Conservation (phyloP, 2,888 invertebrate species). For the Ectemnius cavifrons region DNA sequence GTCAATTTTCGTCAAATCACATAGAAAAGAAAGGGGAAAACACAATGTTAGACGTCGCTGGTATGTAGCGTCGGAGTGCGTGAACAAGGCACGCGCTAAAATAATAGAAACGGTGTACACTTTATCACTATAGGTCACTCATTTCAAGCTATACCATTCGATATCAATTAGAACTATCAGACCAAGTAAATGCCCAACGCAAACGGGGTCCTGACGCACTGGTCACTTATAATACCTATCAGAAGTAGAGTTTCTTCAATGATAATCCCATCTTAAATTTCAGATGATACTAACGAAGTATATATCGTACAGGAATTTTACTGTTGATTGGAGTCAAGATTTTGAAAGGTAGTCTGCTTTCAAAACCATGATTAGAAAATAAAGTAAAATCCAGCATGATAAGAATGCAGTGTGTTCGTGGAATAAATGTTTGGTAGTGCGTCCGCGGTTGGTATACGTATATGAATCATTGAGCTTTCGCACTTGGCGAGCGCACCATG, state of each 20-base stretch:
- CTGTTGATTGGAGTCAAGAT: neutral
- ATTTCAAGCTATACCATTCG: constrained; percentile 23
- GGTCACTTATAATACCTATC: neutral
- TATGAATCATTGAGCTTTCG: too few species aligned
- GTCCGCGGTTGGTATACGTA: too few species aligned
- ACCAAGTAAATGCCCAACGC: constrained; percentile 76
- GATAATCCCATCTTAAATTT: too few species aligned
- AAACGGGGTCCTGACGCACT: constrained; percentile 24
- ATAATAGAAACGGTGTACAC: constrained; percentile 42
- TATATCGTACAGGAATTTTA: constrained; percentile 2
- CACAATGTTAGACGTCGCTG: constrained; percentile 75
- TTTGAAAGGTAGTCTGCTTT: neutral
- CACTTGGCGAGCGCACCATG: too few species aligned
- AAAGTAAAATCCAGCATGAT: too few species aligned
- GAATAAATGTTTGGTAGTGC: too few species aligned
- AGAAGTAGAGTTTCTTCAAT: too few species aligned
- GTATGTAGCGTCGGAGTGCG: constrained; percentile 45
- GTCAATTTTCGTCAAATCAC: constrained; percentile 78
- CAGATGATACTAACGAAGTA: too few species aligned
- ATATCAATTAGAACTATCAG: constrained; percentile 51
- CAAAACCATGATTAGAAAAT: neutral
- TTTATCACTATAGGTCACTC: constrained; percentile 26
- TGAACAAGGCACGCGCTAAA: constrained; percentile 54
- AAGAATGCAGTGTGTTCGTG: too few species aligned
- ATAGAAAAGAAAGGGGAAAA: constrained; percentile 79